A percentile compares a stretch with the other conserved stretches of the same genome.
Evolutionary conservation across 1,140 invertebrate species (phyloP).

Genomic region (Ips typographus): DNA sequence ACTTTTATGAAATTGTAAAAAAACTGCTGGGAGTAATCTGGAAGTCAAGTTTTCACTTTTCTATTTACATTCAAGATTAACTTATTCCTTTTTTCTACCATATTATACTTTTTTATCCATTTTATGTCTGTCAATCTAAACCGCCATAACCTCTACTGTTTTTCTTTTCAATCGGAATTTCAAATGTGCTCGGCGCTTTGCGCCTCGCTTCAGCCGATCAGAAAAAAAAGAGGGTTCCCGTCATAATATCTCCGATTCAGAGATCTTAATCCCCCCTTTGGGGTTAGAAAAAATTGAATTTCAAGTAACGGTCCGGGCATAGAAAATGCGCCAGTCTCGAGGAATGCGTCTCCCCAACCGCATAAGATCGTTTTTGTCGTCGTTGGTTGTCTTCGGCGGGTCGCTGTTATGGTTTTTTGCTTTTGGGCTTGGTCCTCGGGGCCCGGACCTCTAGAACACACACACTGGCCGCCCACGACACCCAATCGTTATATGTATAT

Average conservation of each 20-base stretch:
- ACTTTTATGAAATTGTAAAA: no score
- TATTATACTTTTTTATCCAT: no score
- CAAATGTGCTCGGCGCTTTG: no score
- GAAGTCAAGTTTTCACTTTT: no score
- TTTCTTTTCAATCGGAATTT: no score
- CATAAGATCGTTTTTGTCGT: conserved; percentile 27
- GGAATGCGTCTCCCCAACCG: conserved; percentile 20
- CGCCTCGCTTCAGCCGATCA: no score
- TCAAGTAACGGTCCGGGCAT: conserved; percentile 16
- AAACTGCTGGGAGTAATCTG: no score
- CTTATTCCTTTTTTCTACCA: no score
- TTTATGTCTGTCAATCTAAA: no score
- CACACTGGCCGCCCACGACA: conserved; percentile 33
- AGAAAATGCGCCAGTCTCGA: conserved; percentile 23
- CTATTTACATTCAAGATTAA: no score
- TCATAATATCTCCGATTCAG: neutral
- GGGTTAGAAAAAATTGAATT: conserved; percentile 6
- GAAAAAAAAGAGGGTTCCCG: neutral
- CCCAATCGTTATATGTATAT: conserved; percentile 20
- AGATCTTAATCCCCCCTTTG: neutral
- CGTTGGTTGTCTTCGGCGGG: conserved; percentile 25
- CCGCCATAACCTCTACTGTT: no score
- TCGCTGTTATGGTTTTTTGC: conserved; percentile 34
- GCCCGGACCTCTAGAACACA: conserved; percentile 16
- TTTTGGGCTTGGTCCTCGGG: conserved; percentile 33